These are phyloP conservation scores for Neosalanx taihuensis DNA, from an alignment of 2,797 vertebrate species.

Conservation along the genomic window DNA sequence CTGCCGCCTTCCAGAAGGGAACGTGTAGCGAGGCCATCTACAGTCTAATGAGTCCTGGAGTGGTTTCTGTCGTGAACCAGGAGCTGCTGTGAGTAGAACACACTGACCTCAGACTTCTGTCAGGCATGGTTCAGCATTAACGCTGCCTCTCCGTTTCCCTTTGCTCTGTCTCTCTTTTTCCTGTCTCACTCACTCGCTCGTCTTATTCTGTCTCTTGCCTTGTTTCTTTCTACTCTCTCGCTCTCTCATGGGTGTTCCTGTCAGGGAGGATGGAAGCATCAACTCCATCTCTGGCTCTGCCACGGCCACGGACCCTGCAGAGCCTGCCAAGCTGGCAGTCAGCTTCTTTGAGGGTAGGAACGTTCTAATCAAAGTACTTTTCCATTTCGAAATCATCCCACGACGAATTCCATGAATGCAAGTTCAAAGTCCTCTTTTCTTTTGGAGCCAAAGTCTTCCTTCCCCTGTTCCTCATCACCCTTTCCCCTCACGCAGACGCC, in stretches of 20 bases:
- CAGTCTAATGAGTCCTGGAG: conserved; percentile 66
- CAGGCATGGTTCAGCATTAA: too few species aligned
- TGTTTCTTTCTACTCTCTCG: too few species aligned
- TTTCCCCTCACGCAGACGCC: not conserved
- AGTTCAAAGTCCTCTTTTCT: too few species aligned
- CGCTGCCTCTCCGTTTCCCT: too few species aligned
- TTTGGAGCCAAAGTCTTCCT: too few species aligned
- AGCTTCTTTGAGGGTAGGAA: conserved; percentile 73
- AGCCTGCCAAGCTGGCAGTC: conserved; percentile 79
- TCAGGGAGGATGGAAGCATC: conserved; percentile 48
- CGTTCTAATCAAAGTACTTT: not conserved
- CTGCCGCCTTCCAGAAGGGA: conserved; percentile 74
- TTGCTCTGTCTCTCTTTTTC: not conserved
- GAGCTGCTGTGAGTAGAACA: conserved; percentile 76
- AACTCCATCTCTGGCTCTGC: conserved; percentile 67
- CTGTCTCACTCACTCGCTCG: too few species aligned
- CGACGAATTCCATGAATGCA: too few species aligned
- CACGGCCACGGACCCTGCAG: conserved; percentile 60
- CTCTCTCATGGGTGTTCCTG: not conserved
- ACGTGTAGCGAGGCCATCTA: conserved; percentile 80
- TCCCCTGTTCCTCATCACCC: too few species aligned
- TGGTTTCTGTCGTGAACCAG: conserved; percentile 76
- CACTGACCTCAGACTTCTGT: not conserved
- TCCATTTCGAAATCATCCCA: not conserved
- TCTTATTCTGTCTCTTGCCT: not conserved